Evolutionary conservation across 2,797 vertebrate species (phyloP), one percentile per base, ranked within the genome.

Genomic region (Sphenodon punctatus): DNA sequence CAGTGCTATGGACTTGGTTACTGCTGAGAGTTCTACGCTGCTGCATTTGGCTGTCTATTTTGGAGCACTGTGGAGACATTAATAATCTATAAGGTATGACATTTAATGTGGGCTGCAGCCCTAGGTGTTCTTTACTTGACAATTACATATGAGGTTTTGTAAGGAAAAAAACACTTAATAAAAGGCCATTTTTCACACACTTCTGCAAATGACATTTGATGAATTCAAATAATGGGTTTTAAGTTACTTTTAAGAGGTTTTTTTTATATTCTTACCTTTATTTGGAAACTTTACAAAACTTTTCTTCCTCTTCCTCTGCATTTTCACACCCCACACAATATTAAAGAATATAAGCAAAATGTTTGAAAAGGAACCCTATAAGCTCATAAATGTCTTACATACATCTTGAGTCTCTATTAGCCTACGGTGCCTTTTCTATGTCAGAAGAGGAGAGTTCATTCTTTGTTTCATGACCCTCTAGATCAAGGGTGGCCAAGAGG

Each of bases 201-300:
- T 83, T 41, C 87, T 85, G 77, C 80, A 58, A 82, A 90, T 82
- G 88, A 87, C 88, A 78, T 66, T 89, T 91, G 91, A 78, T 23
- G 80, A 78, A 48, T 91, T 88, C 38, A 82, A 91, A 86, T 93
- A 80, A 83, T 3, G 4, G 92, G 64, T 82, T 25, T 75, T 86
- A 38, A 78, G 84, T 75, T 3, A 59, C n/a, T 17, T 79, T 82
- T 39, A 78, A 75, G 7, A 14, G 86, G n/a, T n/a, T n/a, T 83
- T 87, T 79, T 91, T 92, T 94, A 93, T 90, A 90, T 88, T 88
- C 82, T 65, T 56, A 88, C 87, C 63, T 85, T 77, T 86, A 68
- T 80, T 66, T n/a, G 61, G 67, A 85, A 68, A 79, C 90, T 93
- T 85, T 66, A 48, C 74, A 78, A 85, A 65, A n/a, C 71, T 71